phyloP scores from a whole-genome alignment of 2,113 vertebrate species.

The Nerophis ophidion region DNA sequence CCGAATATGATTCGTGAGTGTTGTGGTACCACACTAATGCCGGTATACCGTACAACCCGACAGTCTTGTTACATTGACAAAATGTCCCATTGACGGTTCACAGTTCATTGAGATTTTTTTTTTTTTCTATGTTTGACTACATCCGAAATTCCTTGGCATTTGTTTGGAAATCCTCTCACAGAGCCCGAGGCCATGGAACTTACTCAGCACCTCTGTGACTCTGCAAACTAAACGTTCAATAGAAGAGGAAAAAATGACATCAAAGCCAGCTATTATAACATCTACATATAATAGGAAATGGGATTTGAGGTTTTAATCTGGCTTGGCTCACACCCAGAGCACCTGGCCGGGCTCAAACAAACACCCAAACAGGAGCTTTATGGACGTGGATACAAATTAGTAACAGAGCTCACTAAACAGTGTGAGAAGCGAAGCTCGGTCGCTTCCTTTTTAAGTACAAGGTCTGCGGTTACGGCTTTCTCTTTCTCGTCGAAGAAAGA shows the following conservation, averaged over 20 bases:
- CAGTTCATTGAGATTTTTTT: not conserved
- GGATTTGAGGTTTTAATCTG: slow-evolving; percentile 57
- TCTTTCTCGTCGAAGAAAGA: slow-evolving; percentile 45
- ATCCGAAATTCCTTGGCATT: slow-evolving; percentile 3
- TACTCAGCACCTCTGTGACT: slow-evolving; percentile 12
- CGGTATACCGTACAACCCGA: too few species aligned
- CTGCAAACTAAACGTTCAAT: slow-evolving; percentile 45
- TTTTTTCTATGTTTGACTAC: not conserved
- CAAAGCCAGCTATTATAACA: slow-evolving; percentile 52
- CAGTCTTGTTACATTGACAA: not conserved
- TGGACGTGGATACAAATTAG: slow-evolving; percentile 65
- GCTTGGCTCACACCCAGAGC: slow-evolving; percentile 53
- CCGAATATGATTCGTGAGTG: too few species aligned
- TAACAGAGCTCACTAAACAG: slow-evolving; percentile 56
- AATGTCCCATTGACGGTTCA: not conserved
- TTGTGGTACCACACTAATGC: too few species aligned
- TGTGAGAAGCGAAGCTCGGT: slow-evolving; percentile 57
- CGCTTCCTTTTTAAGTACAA: slow-evolving; percentile 49
- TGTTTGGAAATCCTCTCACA: slow-evolving; percentile 24
- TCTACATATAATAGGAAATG: slow-evolving; percentile 59
- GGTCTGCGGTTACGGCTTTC: slow-evolving; percentile 57
- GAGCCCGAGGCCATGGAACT: slow-evolving; percentile 41
- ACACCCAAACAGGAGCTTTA: slow-evolving; percentile 64
- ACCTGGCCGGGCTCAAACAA: slow-evolving; percentile 64
- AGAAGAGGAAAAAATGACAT: slow-evolving; percentile 37